Percentiles rank a stretch among this genome's conserved stretches.
Evolutionary conservation across 1,140 invertebrate species (phyloP).

Genomic region (Pogonus chalceus): DNA sequence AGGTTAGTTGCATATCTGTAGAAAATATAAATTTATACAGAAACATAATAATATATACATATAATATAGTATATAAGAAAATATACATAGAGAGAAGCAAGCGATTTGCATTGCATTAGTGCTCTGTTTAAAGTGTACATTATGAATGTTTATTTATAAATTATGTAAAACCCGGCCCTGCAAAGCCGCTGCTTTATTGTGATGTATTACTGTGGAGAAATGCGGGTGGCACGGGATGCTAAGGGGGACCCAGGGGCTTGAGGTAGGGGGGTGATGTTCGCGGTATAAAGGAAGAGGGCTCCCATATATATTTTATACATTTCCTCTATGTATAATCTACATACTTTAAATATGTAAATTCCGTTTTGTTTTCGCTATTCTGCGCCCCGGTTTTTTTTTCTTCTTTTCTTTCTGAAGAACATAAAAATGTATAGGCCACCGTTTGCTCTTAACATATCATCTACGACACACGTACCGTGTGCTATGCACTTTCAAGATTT

Average conservation of each 20-base stretch:
- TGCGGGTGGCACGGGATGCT: no score
- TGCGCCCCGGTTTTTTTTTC: conserved; percentile 8
- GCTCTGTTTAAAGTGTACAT: conserved; percentile 28
- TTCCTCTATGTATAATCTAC: conserved; percentile 13
- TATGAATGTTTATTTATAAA: conserved; percentile 37
- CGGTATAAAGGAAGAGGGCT: neutral
- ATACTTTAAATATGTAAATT: conserved; percentile 18
- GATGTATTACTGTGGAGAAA: neutral
- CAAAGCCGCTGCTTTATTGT: conserved; percentile 5
- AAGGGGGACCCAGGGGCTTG: no score
- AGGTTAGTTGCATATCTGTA: no score
- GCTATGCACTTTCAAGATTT: no score
- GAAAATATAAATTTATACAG: no score
- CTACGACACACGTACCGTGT: no score
- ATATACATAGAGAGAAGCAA: no score
- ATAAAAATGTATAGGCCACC: no score
- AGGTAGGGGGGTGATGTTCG: neutral
- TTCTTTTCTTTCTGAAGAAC: neutral
- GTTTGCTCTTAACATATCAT: no score
- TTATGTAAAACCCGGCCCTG: conserved; percentile 29
- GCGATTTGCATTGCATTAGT: conserved; percentile 32
- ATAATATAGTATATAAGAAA: no score
- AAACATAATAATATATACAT: no score
- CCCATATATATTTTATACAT: conserved; percentile 11
- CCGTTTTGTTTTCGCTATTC: conserved; percentile 11